Evolutionary conservation across 2,888 invertebrate genomes (phyloP), one percentile per base, ranked within the genome.

Genomic region (Drosophila greeni): DNA sequence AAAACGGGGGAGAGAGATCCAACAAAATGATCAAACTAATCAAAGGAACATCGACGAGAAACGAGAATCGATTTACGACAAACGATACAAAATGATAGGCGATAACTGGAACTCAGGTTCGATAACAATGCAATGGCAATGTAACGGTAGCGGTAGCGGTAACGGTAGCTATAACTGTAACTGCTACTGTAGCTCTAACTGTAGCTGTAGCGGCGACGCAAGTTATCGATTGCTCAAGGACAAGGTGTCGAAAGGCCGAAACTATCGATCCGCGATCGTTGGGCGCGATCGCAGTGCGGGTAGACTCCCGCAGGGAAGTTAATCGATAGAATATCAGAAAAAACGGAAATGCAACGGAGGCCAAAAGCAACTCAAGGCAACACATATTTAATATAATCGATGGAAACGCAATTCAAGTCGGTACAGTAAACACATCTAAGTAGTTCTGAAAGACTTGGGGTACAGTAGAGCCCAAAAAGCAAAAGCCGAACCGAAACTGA

Each of bases 81-180:
- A 40, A 20, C n/a, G 48, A 57, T 39, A 68, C 34, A 29, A 66
- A 69, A 69, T 68, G 43, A 69, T 34, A 51, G 34, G 48, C 48
- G 59, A 57, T 33, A 66, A 43, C 26, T 20, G 47, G 40, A 58
- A 66, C 52, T 65, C 34, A 64, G 65, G 49, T 26, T 67, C 67
- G 49, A 66, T 49, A 74, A 62, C 36, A 59, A 61, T 48, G 65
- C 45, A 79, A 73, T 54, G 73, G 76, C 59, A 57, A 72, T 61
- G 64, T 34, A 68, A 68, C 54, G 56, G 45, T 48, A 66, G 34
- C 33, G 33, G 40, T 39, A 70, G 52, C 58, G 54, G 58, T 47
- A 58, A 45, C 48, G 8, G 24, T 48, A 34, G 34, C 65, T 26
- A 37, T 53, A 64, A 78, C 20, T 48, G 48, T 55, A 58, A 40